Evolutionary conservation across 2,113 vertebrate species (phyloP).

Genomic region (Ginglymostoma cirratum): DNA sequence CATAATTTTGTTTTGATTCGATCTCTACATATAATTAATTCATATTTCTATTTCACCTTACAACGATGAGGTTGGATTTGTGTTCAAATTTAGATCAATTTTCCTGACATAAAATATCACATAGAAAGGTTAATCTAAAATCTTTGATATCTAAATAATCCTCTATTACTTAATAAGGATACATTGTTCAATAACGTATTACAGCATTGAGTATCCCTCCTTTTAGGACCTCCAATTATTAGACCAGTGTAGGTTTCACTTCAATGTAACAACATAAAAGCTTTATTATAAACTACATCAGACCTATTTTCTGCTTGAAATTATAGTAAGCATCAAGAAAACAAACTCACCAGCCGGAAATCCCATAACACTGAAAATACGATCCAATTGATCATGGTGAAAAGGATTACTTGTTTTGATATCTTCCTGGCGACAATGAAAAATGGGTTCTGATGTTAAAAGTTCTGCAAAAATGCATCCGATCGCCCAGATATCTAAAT

Average conservation of each 20-base stretch:
- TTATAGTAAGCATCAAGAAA: not conserved
- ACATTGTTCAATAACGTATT: not conserved
- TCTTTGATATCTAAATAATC: not conserved
- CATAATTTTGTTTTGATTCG: too few species aligned
- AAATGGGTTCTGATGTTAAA: constrained; percentile 93
- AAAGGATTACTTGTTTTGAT: constrained; percentile 99
- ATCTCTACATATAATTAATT: not conserved
- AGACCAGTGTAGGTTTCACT: not conserved
- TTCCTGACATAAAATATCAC: not conserved
- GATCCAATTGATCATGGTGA: constrained; percentile 93
- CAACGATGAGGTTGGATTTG: not conserved
- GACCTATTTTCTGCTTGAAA: not conserved
- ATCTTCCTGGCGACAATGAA: constrained; percentile 97
- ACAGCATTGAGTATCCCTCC: not conserved
- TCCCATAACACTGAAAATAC: constrained; percentile 98
- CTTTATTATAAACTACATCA: not conserved
- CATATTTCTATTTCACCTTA: not conserved
- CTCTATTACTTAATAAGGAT: not conserved
- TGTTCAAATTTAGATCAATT: not conserved
- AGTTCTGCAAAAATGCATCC: constrained; percentile 98
- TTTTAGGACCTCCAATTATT: not conserved
- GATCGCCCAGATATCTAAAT: constrained; percentile 97
- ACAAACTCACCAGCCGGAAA: constrained; percentile 83
- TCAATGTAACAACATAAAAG: not conserved
- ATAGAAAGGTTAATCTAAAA: not conserved